phyloP scores from a whole-genome alignment of 2,113 vertebrate genomes.

The Syngnathoides biaculeatus region DNA sequence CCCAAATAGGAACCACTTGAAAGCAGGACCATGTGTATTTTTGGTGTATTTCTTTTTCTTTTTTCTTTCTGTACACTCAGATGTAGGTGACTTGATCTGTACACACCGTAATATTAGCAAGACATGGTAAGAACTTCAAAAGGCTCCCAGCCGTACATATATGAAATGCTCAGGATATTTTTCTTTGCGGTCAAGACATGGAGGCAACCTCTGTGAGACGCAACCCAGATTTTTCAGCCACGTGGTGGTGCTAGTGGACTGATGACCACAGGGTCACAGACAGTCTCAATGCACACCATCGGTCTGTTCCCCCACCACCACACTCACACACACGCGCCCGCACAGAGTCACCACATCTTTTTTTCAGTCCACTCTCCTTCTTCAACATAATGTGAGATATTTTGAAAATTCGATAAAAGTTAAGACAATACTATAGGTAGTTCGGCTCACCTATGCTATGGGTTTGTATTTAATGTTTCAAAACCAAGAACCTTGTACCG shows the following conservation, averaged over 20 bases:
- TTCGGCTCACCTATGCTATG: conserved; percentile 79
- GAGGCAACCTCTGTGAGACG: conserved; percentile 4
- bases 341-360: conserved; percentile 47
- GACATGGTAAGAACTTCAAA: background rate
- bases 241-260: conserved; percentile 83
- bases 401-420: conserved; percentile 78
- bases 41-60: background rate
- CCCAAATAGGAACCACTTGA: conserved; percentile 53
- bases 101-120: background rate
- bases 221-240: conserved; percentile 47
- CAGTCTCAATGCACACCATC: conserved; percentile 5
- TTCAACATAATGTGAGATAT: conserved; percentile 48
- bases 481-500: background rate
- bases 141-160: background rate
- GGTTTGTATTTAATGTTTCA: conserved; percentile 12
- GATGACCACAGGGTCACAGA: conserved; percentile 32
- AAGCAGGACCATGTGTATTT: conserved; percentile 6
- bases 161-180: background rate
- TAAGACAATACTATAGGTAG: conserved; percentile 74
- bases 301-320: background rate
- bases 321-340: conserved; percentile 29
- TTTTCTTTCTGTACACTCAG: background rate
- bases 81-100: background rate
- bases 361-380: conserved; percentile 33
- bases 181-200: conserved; percentile 2